Evolutionary conservation across 2,888 invertebrate genomes (phyloP), one percentile per base, ranked within the genome.

Genomic region (Lasiommata megera): DNA sequence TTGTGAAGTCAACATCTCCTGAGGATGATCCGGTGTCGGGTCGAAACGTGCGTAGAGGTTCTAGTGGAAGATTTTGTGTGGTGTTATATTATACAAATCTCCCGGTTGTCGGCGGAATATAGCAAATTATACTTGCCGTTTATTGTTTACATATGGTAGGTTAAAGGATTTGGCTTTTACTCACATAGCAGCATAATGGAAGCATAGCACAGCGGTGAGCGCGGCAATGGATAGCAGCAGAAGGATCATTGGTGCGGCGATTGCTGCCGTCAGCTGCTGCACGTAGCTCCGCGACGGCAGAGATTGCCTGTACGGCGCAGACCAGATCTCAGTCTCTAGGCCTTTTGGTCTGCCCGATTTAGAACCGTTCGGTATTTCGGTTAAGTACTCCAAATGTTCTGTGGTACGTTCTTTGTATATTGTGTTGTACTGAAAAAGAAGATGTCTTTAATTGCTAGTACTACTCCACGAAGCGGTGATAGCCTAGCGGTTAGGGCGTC

Each of bases 141-240:
- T n/a, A n/a, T n/a, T n/a, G n/a, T n/a, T n/a, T n/a, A n/a, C n/a
- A n/a, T n/a, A n/a, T n/a, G n/a, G n/a, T n/a, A n/a, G n/a, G n/a
- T n/a, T n/a, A n/a, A n/a, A n/a, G n/a, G n/a, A n/a, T n/a, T n/a
- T n/a, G n/a, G n/a, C n/a, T 17, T 12, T 16, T 23, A 94, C 95
- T 95, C 81, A 96, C 96, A 95, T 90, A 74, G 94, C 93, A 64
- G 94, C 94, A 70, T 95, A 94, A 66, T 95, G 94, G 66, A 96
- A 93, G 78, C 96, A 96, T 9, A 96, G 85, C 0, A 95, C 93
- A 1, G 94, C 92, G 0, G 95, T 94, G 1, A 96, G 77, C 6
- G 95, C 88, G 2, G 94, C 91, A 1, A 94, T 91, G 1, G 95
- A 82, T 14, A 95, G 74, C 43, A 95, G 80, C 73, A 96, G 88